Base-by-base conservation (phyloP, 1,140 invertebrate genomes). In the Lordiphosa clarofinis region DNA sequence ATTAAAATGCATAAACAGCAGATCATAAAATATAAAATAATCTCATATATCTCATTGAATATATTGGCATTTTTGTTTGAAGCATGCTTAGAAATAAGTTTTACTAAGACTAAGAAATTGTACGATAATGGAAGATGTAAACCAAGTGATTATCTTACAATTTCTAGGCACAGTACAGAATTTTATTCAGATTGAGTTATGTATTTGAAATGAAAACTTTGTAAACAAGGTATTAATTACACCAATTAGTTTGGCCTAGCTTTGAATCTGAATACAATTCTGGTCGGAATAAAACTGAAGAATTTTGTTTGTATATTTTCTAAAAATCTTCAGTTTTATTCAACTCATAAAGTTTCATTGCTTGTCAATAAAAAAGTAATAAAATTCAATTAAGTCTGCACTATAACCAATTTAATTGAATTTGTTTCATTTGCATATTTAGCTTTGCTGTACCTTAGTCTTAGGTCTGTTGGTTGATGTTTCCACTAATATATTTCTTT, bases 31-130 rank as follows among this genome's bases (percentile, higher is more conserved):
- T 43, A 58, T 49, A 42, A 58, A 49, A 49, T 28, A 36, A 43
- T 65, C 61, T 59, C 56, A 84, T 71, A 38, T 44, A 28, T 12
- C 5, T 7, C 28, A 28, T 40, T 56, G 52, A 63, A 52, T 47
- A 54, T 82, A 84, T 84, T 82, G 61, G 78, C 78, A 84, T 84
- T 84, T 84, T 84, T 84, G 78, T 78, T 33, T 79, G 42, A 43
- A 53, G 76, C 78, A 82, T 82, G 73, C 11, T 11, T 10, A 57
- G 40, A 28, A 57, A 49, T 36, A 56, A 47, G 3, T 21, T 7
- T 8, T 11, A 33, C 31, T 11, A 12, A 64, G 43, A 33, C n/a
- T 4, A 56, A 42, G 43, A 48, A 64, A 44, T 44, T 37, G 19
- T 28, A 11, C 4, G 19, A 38, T 13, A 28, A 48, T n/a, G 36